Evolutionary conservation across 2,113 vertebrate species (phyloP).

Genomic region (Notechis scutatus): DNA sequence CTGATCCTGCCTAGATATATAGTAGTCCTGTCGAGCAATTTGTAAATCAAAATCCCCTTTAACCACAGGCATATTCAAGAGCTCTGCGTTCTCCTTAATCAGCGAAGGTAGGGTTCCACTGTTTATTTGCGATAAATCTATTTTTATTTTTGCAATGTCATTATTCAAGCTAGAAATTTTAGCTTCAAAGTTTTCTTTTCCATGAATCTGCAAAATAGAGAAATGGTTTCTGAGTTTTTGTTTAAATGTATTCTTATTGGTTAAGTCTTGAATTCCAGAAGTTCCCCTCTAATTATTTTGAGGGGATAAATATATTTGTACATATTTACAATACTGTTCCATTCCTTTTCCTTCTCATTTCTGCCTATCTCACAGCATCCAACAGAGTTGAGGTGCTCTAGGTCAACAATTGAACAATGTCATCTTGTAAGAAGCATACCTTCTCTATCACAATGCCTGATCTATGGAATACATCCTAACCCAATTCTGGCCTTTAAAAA

Average conservation of each 20-base stretch:
- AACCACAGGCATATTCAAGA: conserved; percentile 78
- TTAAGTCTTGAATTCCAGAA: not conserved
- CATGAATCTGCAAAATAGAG: conserved; percentile 56
- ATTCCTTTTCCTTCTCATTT: not conserved
- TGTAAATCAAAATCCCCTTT: conserved; percentile 78
- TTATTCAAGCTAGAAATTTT: conserved; percentile 69
- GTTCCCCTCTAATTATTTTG: not conserved
- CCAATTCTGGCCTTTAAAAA: not conserved
- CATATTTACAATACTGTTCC: not conserved
- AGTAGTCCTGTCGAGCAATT: conserved; percentile 78
- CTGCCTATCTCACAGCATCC: not conserved
- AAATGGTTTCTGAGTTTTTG: not conserved
- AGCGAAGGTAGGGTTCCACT: conserved; percentile 71
- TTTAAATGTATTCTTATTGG: not conserved
- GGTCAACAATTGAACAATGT: not conserved
- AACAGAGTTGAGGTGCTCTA: not conserved
- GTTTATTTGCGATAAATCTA: conserved; percentile 74
- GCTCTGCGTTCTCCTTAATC: conserved; percentile 76
- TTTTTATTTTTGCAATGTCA: conserved; percentile 74
- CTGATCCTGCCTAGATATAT: conserved; percentile 77
- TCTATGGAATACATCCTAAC: not conserved
- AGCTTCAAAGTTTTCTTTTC: conserved; percentile 60
- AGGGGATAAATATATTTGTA: not conserved
- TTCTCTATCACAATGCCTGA: not conserved
- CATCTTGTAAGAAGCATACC: not conserved